Evolutionary conservation across 2,797 vertebrate species (phyloP), one percentile per base, ranked within the genome.

Genomic region (Mormyrops boulengeri): DNA sequence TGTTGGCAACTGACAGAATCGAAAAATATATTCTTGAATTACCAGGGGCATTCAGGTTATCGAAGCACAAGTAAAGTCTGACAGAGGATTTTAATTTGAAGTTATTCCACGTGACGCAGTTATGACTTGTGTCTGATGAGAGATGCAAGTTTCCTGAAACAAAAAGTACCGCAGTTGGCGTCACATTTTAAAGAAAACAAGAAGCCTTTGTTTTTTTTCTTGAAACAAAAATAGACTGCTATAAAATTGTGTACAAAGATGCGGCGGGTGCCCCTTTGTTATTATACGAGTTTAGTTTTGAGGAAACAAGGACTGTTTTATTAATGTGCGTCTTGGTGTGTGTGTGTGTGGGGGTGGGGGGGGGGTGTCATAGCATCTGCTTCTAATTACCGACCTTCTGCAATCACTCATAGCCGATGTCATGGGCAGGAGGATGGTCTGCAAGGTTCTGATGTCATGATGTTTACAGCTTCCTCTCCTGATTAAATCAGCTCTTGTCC

Each of bases 341-440:
- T 53, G 52, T 53, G 52, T 55, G 52, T 53, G 52, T 53, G 50
- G 14, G n/a, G 7, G n/a, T 2, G 62, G 12, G 17, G 57, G 87
- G 57, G 3, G 17, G 17, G 80, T 55, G 85, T 90, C 77, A 87
- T 89, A 88, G 52, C 90, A 90, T 93, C 92, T 93, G 92, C 88
- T 60, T 92, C 91, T 92, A 91, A 92, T 93, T 93, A 90, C 53
- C 86, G 47, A 47, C 26, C 85, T 88, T 90, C 77, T 88, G 88
- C 90, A 91, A 85, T 91, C 90, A 88, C 90, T 91, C 55, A n/a
- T 89, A 86, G 85, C 91, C 92, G 49, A 80, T 85, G 89, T 91
- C 92, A 90, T 89, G 89, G 88, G 85, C 90, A 49, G 52, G 60
- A 73, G 66, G 90, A 88, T 82, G 88, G 88, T 62, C 55, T 87